Base-by-base conservation (phyloP, 2,797 vertebrate genomes). In the Valencia hispanica region DNA sequence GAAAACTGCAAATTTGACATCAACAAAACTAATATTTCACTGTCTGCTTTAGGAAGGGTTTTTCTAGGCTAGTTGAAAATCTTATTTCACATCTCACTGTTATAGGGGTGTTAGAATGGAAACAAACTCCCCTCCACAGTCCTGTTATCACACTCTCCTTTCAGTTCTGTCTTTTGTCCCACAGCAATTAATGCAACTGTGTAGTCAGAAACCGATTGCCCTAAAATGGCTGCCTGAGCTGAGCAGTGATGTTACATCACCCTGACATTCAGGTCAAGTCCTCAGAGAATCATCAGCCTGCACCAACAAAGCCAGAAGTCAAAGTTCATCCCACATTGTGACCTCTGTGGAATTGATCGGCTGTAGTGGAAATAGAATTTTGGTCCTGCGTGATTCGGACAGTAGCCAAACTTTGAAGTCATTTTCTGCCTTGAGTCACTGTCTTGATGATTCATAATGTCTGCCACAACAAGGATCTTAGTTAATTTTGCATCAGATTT, bases 191-290 rank as follows among this genome's bases (percentile, higher is more conserved):
- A 92, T 89, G 90, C 89, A 91, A 91, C 79, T 15, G 57, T 70
- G 65, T 74, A 92, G 89, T 89, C 83, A 85, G 81, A 91, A 89
- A 91, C 79, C 81, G 82, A 68, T 89, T 88, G 86, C 80, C 83
- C 77, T 79, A 92, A 92, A 92, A 92, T 92, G 90, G 85, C 91
- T 83, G 84, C 84, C 85, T 79, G 77, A 90, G 78, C 77, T 43
- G 72, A 84, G 91, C 83, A 79, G 83, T 91, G 92, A 91, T 90
- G 90, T 88, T 91, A 89, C 86, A 87, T 92, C 92, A 88, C 89
- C 89, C 90, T 94, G 94, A 95, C 93, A 95, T 91, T 89, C 89
- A 84, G 93, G 94, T 93, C 94, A 90, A 84, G 87, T 76, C 83
- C 91, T 89, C 68, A 0, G 83, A 88, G 93, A 89, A 91, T 93